Base-by-base conservation (phyloP, 23 tunicate species). In the Clavelina lepadiformis region DNA sequence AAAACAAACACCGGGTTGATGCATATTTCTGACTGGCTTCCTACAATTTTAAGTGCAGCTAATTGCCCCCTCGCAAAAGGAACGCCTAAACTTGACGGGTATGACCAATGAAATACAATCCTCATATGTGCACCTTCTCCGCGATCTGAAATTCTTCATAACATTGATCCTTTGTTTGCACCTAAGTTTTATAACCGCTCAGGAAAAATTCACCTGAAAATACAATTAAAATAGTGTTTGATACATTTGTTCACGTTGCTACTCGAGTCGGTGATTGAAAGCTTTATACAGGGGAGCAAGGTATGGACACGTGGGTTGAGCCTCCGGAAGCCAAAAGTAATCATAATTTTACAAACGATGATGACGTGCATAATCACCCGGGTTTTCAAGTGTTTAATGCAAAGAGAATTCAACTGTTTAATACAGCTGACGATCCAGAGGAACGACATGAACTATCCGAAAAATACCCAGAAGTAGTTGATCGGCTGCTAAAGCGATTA, bases 381-480 rank as follows among this genome's bases (percentile, higher is more conserved):
- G 52, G 52, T 21, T 19, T 54, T 5, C 56, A 58, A 5, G 56
- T 38, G 3, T 3, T 25, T 70, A 32, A 20, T 15, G 32, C 35
- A 7, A 60, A 69, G 36, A 46, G 60, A 8, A 50, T 85, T 25
- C 84, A 61, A 61, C 64, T 85, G 11, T 85, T 31, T 33, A 76
- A 85, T 38, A 77, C 78, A 11, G 67, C 31, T 32, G 71, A 83
- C 11, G 94, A 85, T 4, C 94, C 94, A 33, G 57, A 61, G 38
- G 94, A 85, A 60, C 56, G 70, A 7, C 35, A 75, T 6, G 94
- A 85, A 51, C 37, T 85, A 5, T 85, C 94, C 28, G 77, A 78
- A 0, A 1, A 24, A n/a, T 77, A 69, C 52, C 78, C 82, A 24
- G 59, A 59, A 0, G 65, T 85, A 1, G 94, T 85, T 8, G 75